phyloP scores from a whole-genome alignment of 2,888 invertebrate species.

The Dorcus parallelipipedus region DNA sequence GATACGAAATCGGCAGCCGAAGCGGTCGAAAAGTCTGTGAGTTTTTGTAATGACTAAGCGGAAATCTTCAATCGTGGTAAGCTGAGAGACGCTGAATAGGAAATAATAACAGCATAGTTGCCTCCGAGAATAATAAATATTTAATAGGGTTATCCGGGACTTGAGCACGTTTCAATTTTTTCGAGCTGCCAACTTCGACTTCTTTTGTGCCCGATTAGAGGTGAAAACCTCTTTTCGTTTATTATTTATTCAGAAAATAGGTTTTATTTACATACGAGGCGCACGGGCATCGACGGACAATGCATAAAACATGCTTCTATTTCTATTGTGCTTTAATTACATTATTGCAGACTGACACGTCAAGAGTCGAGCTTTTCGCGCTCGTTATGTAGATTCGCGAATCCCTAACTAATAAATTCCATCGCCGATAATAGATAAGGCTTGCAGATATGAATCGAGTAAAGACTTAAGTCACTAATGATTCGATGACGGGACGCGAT shows the following conservation, averaged over 20 bases:
- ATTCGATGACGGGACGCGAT: conserved; percentile 32
- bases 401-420: background rate
- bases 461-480: conserved; percentile 35
- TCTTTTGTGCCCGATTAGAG: conserved; percentile 11
- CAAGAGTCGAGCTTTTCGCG: too few species aligned
- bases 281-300: background rate
- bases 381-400: background rate
- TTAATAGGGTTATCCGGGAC: conserved; percentile 22
- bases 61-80: conserved; percentile 20
- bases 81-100: conserved; percentile 12
- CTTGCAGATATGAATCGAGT: conserved; percentile 20
- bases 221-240: conserved; percentile 11
- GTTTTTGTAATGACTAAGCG: conserved; percentile 20
- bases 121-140: conserved; percentile 22
- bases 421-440: conserved; percentile 1
- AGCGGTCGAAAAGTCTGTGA: conserved; percentile 1
- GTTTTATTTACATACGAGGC: conserved; percentile 14
- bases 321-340: background rate
- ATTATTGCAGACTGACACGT: background rate
- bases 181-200: conserved; percentile 7
- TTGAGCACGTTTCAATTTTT: conserved; percentile 20
- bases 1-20: background rate
- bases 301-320: background rate
- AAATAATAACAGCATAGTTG: conserved; percentile 20
- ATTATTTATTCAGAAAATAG: conserved; percentile 12